Percentiles rank a stretch among this genome's conserved stretches.
Evolutionary conservation across 2,797 vertebrate genomes (phyloP).

Genomic region (Enteromius afrohamiltoni): DNA sequence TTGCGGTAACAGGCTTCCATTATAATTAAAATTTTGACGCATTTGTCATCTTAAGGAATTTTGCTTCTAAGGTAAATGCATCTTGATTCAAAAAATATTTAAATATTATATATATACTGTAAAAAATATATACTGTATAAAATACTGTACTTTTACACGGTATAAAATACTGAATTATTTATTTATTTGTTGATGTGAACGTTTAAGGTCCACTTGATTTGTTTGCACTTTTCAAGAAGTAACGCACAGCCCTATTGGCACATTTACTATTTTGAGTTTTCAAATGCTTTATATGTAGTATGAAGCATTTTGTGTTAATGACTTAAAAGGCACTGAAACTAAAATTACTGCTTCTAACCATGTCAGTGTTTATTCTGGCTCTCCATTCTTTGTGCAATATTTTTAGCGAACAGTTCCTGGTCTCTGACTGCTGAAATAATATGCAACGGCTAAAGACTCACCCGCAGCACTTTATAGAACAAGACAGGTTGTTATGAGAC

Average conservation of each 20-base stretch:
- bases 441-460: slow-evolving; percentile 9
- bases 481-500: slow-evolving; percentile 12
- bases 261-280: not conserved
- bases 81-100: not conserved
- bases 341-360: not conserved
- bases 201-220: not conserved
- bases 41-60: not conserved
- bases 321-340: not conserved
- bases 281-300: not conserved
- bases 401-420: not conserved
- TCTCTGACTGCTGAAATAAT: slow-evolving; percentile 6
- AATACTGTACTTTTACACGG: not conserved
- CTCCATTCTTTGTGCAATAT: not conserved
- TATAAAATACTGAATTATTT: not conserved
- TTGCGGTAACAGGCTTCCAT: not conserved
- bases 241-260: not conserved
- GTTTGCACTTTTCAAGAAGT: slow-evolving; percentile 1
- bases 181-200: not conserved
- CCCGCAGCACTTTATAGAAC: slow-evolving; percentile 8
- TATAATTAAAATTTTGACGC: not conserved
- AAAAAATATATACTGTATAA: no score
- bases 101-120: no score
- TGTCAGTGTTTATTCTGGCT: not conserved
- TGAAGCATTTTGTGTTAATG: not conserved
- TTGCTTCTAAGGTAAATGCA: not conserved